Evolutionary conservation across 2,797 vertebrate species (phyloP).

Genomic region (Dryobates pubescens): DNA sequence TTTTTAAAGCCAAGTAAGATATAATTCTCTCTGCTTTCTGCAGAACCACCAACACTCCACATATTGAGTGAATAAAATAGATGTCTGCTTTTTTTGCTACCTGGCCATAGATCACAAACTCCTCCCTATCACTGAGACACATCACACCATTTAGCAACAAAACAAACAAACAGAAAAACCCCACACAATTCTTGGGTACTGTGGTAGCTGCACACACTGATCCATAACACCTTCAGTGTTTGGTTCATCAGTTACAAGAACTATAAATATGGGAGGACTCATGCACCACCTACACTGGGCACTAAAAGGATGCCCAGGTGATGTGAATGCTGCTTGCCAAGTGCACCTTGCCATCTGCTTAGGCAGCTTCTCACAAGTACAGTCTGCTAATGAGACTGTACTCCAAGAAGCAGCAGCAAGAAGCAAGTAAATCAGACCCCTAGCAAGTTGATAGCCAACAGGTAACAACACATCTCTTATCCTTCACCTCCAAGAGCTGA

Average conservation of each 20-base stretch:
- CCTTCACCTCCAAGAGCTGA: background rate
- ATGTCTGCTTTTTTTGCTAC: background rate
- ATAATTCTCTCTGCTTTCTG: background rate
- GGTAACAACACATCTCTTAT: background rate
- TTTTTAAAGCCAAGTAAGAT: background rate
- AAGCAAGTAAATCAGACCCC: background rate
- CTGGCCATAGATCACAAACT: background rate
- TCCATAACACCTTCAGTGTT: background rate
- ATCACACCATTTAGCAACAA: background rate
- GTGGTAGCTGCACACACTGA: background rate
- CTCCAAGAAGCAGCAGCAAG: background rate
- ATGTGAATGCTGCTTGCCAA: background rate
- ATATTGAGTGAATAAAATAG: background rate
- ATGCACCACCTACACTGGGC: rapidly evolving
- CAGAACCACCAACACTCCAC: background rate
- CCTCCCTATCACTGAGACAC: background rate
- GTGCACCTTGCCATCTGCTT: background rate
- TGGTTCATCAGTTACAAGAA: background rate
- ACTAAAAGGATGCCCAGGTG: background rate
- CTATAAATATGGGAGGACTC: rapidly evolving
- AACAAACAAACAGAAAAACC: too few relatives aligned
- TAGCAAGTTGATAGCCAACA: background rate
- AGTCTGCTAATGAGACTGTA: background rate
- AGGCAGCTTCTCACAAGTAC: background rate
- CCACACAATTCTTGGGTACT: background rate